Conservation (phyloP, 2,888 invertebrate genomes). For the Sinopyrophorus schimmeli region DNA sequence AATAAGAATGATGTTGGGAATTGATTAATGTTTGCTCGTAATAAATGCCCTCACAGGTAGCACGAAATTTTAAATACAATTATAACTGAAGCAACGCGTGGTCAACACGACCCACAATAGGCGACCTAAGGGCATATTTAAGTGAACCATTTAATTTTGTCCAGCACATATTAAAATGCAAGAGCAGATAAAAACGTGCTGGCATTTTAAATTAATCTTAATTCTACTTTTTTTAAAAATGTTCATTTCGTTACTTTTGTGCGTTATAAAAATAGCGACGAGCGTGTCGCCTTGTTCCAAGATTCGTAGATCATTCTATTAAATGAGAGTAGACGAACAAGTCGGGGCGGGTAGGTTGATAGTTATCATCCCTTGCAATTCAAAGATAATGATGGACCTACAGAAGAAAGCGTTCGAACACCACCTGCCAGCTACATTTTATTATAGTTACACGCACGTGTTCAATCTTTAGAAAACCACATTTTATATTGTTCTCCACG, state of each 20-base stretch:
- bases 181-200: too few species aligned
- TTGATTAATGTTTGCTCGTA: too few species aligned
- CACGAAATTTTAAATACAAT: slow-evolving; percentile 6
- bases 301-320: slow-evolving; percentile 23
- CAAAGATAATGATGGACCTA: slow-evolving; percentile 31
- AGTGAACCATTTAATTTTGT: slow-evolving; percentile 22
- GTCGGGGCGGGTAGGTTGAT: slow-evolving; percentile 18
- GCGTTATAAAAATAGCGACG: too few species aligned
- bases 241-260: too few species aligned
- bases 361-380: slow-evolving; percentile 29
- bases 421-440: slow-evolving; percentile 33
- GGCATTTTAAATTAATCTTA: too few species aligned
- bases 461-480: slow-evolving; percentile 24
- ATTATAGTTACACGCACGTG: slow-evolving; percentile 30
- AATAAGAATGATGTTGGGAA: too few species aligned
- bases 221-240: too few species aligned
- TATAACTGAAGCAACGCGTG: slow-evolving; percentile 18
- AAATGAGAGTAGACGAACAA: slow-evolving; percentile 23
- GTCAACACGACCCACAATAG: slow-evolving; percentile 20
- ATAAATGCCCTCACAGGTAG: slow-evolving; percentile 9
- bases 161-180: slow-evolving; percentile 5
- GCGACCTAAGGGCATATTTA: slow-evolving; percentile 16
- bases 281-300: neutral
- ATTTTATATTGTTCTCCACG: slow-evolving; percentile 17
- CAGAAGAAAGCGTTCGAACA: slow-evolving; percentile 21